Evolutionary conservation across 2,797 vertebrate genomes (phyloP).

Genomic region (Chloroceryle amazona): DNA sequence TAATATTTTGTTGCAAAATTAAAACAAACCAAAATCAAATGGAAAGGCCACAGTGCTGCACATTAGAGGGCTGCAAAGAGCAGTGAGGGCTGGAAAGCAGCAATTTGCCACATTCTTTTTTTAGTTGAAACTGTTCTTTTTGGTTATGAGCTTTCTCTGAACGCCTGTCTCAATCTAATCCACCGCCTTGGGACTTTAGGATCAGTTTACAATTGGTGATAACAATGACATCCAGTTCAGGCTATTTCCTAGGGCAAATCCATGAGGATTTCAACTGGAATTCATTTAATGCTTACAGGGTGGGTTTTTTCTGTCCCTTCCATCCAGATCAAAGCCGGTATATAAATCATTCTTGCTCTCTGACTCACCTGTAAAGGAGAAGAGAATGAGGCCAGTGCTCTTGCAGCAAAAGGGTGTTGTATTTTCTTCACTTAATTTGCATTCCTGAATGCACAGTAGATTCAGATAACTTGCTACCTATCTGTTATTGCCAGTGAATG

Average conservation of each 20-base stretch:
- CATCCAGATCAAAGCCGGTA: neutral
- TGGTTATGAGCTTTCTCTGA: neutral
- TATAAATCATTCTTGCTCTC: neutral
- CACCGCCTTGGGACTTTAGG: neutral
- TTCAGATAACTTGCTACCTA: neutral
- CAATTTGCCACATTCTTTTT: neutral
- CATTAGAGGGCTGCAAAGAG: neutral
- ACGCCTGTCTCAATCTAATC: fast-evolving
- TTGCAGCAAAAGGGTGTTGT: neutral
- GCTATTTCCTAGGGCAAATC: neutral
- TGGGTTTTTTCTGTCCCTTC: fast-evolving
- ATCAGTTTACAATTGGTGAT: neutral
- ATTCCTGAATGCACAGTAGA: neutral
- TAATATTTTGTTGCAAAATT: neutral
- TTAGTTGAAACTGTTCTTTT: neutral
- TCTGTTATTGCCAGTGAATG: neutral
- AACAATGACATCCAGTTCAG: neutral
- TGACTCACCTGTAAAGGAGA: neutral
- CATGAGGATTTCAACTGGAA: neutral
- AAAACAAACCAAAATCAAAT: neutral
- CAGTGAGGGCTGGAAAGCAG: neutral
- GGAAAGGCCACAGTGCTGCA: neutral
- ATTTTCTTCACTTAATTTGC: neutral
- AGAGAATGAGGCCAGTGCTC: neutral
- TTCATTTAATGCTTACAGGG: neutral